phyloP scores from a whole-genome alignment of 1,140 invertebrate species.

The Megalopta genalis region DNA sequence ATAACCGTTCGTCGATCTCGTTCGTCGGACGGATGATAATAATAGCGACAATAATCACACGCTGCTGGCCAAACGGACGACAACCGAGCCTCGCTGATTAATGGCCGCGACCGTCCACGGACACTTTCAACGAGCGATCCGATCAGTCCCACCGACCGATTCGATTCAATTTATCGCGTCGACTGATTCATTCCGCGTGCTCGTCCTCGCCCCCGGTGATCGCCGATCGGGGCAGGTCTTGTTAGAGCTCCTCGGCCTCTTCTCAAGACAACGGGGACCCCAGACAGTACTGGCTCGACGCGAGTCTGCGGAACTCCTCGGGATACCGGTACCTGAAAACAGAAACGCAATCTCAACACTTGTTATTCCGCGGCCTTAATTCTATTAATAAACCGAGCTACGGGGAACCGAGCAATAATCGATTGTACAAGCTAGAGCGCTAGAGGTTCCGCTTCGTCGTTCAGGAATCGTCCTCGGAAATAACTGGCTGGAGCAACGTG shows the following conservation, averaged over 20 bases:
- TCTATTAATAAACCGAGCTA: no score
- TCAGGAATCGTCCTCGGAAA: no score
- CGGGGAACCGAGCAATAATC: no score
- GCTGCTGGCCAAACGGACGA: constrained; percentile 1
- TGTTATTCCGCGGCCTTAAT: no score
- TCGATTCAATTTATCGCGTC: background rate
- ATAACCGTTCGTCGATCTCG: constrained; percentile 53
- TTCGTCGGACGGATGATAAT: constrained; percentile 43
- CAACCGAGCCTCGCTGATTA: background rate
- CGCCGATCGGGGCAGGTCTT: background rate
- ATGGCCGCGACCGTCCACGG: background rate
- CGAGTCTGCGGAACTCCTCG: constrained; percentile 39
- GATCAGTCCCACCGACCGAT: background rate
- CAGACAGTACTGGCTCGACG: constrained; percentile 21
- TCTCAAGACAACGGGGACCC: constrained; percentile 32
- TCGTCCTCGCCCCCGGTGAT: background rate
- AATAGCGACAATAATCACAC: constrained; percentile 39
- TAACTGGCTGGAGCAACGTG: no score
- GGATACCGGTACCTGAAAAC: constrained; percentile 64
- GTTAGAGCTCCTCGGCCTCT: background rate
- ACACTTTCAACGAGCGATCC: background rate
- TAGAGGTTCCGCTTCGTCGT: no score
- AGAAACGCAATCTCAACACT: constrained; percentile 11
- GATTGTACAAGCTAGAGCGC: no score
- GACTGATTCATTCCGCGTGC: background rate